Base-by-base conservation (phyloP, 1,140 invertebrate genomes). In the Nasonia vitripennis region DNA sequence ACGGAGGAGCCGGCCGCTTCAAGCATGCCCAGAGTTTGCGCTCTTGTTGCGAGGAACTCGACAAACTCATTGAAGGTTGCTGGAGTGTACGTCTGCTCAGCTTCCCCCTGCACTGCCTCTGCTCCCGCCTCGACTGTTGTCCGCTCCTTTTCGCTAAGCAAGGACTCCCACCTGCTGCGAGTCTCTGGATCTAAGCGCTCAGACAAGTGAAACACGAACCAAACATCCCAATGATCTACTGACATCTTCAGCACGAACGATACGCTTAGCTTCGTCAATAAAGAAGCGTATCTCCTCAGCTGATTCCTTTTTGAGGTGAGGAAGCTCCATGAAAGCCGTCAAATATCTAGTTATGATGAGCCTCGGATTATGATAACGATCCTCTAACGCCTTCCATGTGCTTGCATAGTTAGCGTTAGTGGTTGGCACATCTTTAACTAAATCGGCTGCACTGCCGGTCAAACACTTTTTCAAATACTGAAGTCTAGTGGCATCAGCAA, bases 111-210 rank as follows among this genome's bases (percentile, higher is more conserved):
- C 71, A 37, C 71, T 17, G 27, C n/a, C 31, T 27, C 23, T 27
- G 23, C 23, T 27, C 23, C 23, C 23, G 23, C 27, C 27, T 27
- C 27, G 27, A 27, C 27, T 27, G 27, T 27, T 27, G 11, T 37
- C 14, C 73, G 81, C 34, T 83, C 71, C 48, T 77, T 77, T 20
- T 12, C 11, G 11, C 81, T 83, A 2, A 83, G n/a, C n/a, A 41
- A 67, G 5, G 23, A 68, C 67, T 68, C 67, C 67, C 67, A 68
- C 6, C 41, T 41, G 11, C 62, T 83, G 41, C 73, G 48, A 27
- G 81, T 67, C 6, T 75, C 81, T 14, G 73, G 73, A 67, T 83
- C 71, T 62, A 83, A 17, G 9, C 70, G 48, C 12, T 17, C 45
- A 41, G 71, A 23, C 27, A 83, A 27, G 27, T 27, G n/a, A n/a